Base-by-base conservation (phyloP, 2,113 vertebrate genomes). In the Hippoglossus stenolepis region DNA sequence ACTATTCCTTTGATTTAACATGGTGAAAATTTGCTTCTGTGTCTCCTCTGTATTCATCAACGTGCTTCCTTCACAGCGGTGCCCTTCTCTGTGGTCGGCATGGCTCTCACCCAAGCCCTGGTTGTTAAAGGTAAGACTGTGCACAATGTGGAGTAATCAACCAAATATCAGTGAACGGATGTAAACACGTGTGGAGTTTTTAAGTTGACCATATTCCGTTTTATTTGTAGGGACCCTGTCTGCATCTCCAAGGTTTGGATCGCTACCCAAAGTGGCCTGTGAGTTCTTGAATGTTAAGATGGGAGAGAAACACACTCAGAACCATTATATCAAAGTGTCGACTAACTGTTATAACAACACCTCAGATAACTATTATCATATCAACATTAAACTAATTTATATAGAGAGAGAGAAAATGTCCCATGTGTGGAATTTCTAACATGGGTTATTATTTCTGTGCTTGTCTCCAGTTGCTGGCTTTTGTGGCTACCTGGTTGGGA, bases 401-500 rank as follows among this genome's bases (percentile, higher is more conserved):
- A 8, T 7, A 8, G 6, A 31, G 18, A 51, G 15, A 18, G 14
- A 5, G 4, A 51, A 17, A 4, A 54, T 54, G n/a, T n/a, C 5
- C 2, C 51, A 54, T 20, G 7, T 21, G 20, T 15, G 2, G 20
- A 54, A 54, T n/a, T 54, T 54, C 6, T 54, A 54, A 54, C 7
- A 49, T 54, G 51, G 51, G 18, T 21, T n/a, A 3, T 20, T 14
- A 24, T 13, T 2, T 57, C 21, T 57, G 11, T 60, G 7, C 62
- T 70, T 90, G 28, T 86, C 20, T 79, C 1, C 84, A 98, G 98
- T 97, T 92, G 96, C 96, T 79, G 96, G 95, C 74, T 64, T 96
- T 10, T 95, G 93, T 91, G 97, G 96, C 73, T 98, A 95, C 89
- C 43, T 98, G 80, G 94, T 85, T 57, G 98, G 97, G 72, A 98